Conservation (phyloP, 1,140 invertebrate species). For the Zaprionus camerounensis region DNA sequence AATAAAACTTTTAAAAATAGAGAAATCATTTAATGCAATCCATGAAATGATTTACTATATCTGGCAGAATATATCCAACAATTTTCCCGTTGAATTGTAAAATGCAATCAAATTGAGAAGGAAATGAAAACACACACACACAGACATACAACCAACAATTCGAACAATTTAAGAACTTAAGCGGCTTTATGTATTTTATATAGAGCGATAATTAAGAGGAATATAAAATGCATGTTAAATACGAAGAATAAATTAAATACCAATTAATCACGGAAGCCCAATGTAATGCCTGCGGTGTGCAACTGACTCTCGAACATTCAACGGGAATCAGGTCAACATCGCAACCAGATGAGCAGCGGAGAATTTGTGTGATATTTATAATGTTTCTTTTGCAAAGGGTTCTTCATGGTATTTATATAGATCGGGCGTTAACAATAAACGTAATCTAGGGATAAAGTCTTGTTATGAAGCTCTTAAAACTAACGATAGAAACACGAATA, state of each 20-base stretch:
- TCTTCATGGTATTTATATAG: background rate
- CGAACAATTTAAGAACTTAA: slow-evolving; percentile 64
- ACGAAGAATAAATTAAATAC: slow-evolving; percentile 64
- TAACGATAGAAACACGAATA: background rate
- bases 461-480: background rate
- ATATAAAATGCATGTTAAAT: slow-evolving; percentile 57
- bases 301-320: slow-evolving; percentile 51
- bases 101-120: slow-evolving; percentile 22
- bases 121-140: slow-evolving; percentile 34
- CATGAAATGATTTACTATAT: background rate
- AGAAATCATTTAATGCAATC: background rate
- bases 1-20: background rate
- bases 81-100: background rate
- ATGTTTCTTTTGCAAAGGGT: background rate
- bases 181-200: slow-evolving; percentile 58
- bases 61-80: background rate
- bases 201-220: slow-evolving; percentile 51
- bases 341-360: slow-evolving; percentile 36
- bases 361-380: background rate
- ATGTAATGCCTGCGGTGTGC: slow-evolving; percentile 49
- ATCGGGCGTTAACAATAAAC: background rate
- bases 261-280: slow-evolving; percentile 16
- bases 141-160: background rate
- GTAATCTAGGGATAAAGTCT: background rate
- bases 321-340: slow-evolving; percentile 55